These are phyloP conservation scores for Oeneis ivallda DNA, from an alignment of 2,888 invertebrate genomes.

Conservation along the genomic window DNA sequence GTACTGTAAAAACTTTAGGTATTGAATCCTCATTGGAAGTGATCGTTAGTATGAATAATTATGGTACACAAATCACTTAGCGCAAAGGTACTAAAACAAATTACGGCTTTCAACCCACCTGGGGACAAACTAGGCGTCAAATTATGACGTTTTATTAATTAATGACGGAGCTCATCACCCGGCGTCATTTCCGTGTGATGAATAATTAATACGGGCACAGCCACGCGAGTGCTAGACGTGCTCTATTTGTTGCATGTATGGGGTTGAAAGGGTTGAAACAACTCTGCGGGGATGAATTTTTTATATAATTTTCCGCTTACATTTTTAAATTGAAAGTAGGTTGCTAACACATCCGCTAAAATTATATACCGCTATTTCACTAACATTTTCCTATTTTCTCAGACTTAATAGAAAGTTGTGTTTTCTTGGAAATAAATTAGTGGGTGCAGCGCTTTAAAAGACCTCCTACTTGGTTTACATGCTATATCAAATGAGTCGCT, in stretches of 20 bases:
- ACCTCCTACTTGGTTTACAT: no score
- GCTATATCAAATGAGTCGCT: no score
- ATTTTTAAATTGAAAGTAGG: neutral
- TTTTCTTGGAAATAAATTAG: no score
- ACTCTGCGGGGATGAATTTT: conserved; percentile 1
- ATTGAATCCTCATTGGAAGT: neutral
- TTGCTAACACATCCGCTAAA: neutral
- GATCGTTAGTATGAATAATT: neutral
- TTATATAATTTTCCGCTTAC: neutral
- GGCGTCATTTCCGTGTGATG: conserved; percentile 54
- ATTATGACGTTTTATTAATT: conserved; percentile 65
- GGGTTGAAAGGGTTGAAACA: conserved; percentile 17
- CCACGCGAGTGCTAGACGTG: conserved; percentile 46
- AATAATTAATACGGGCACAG: conserved; percentile 45
- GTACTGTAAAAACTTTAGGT: no score
- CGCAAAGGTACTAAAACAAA: conserved; percentile 43
- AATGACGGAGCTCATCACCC: conserved; percentile 56
- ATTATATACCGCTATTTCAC: no score
- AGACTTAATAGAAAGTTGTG: no score
- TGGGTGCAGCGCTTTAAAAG: no score
- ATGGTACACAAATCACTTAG: conserved; percentile 31
- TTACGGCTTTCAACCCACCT: conserved; percentile 60
- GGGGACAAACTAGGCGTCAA: conserved; percentile 55
- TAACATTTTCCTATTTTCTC: no score
- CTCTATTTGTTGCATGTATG: conserved; percentile 16